Conservation (phyloP, 2,113 vertebrate genomes). For the Columba livia region DNA sequence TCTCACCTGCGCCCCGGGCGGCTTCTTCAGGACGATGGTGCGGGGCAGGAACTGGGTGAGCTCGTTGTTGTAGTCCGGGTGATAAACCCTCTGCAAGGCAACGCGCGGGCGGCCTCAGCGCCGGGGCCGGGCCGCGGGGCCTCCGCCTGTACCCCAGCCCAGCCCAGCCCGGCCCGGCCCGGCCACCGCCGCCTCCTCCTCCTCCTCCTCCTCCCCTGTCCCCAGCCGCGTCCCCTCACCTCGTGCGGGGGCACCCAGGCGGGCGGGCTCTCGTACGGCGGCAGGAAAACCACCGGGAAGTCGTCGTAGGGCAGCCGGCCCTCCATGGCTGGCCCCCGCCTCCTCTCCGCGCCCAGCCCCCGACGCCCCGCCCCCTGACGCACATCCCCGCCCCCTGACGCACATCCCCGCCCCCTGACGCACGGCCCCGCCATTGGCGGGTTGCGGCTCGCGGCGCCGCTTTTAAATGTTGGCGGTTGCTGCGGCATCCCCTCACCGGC, state of each 20-base stretch:
- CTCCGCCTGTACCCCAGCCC: too few species aligned
- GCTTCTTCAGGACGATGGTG: slow-evolving; percentile 90
- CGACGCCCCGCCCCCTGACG: background rate
- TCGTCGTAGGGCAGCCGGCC: slow-evolving; percentile 89
- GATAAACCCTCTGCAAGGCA: slow-evolving; percentile 85
- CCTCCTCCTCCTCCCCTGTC: too few species aligned
- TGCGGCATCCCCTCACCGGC: background rate
- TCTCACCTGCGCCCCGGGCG: slow-evolving; percentile 87
- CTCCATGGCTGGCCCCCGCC: slow-evolving; percentile 77
- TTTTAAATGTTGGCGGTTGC: slow-evolving; percentile 67
- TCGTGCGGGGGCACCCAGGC: slow-evolving; percentile 92
- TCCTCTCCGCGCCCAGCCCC: too few species aligned
- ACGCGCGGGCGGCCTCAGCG: background rate
- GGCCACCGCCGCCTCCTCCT: background rate
- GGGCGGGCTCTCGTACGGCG: slow-evolving; percentile 92
- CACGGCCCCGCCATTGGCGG: background rate
- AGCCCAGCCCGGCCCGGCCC: fast-evolving
- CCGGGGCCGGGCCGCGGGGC: background rate
- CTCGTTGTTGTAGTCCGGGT: slow-evolving; percentile 98
- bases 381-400: too few species aligned
- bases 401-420: background rate
- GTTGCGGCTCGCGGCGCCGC: background rate
- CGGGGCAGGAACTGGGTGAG: slow-evolving; percentile 94
- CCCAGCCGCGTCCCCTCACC: slow-evolving; percentile 57
- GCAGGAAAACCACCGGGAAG: slow-evolving; percentile 93